Evolutionary conservation across 2,797 vertebrate genomes (phyloP), one percentile per base, ranked within the genome.

Genomic region (Craterocephalus amniculus): DNA sequence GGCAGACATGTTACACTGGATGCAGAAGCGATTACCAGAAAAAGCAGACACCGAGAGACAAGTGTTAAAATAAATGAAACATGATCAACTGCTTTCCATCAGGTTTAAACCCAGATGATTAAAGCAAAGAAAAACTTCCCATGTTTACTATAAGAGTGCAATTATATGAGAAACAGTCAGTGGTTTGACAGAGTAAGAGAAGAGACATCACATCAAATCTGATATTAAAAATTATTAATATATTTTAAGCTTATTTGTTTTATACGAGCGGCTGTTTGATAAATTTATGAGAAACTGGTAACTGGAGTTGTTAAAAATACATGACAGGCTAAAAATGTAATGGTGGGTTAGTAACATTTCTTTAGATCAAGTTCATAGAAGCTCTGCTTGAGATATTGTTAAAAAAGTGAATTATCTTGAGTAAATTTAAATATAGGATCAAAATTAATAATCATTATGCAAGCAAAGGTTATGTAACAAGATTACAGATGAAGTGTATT

Each of bases 11-110:
- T 14, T 51, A 5, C 24, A 14, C 2, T 60, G 56, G 31, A 20
- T 58, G 40, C n/a, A 54, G 34, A 34, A 56, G 48, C 11, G 11
- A 72, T 63, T 22, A 6, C 6, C 10, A 74, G 35, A 62, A 24
- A 38, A 51, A 18, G 10, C 26, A 26, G 24, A 71, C 18, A 22
- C 1, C 24, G 9, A 56, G 11, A 45, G n/a, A 11, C 4, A 59
- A 57, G 29, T 40, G 49, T 48, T 20, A 35, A 52, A 32, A 32
- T 9, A 36, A n/a, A 20, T 8, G 2, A n/a, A 2, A 6, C 16
- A 4, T 12, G 14, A 61, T 29, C 22, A 14, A 7, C 14, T 24
- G 38, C 38, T 31, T 43, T 26, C 27, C 40, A 27, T 62, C 1
- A 18, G 27, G n/a, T 57, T 7, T 13, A 26, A 24, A 52, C n/a